Base-by-base conservation (phyloP, 2,888 invertebrate species). In the Lepidocyrtoides sp. region DNA sequence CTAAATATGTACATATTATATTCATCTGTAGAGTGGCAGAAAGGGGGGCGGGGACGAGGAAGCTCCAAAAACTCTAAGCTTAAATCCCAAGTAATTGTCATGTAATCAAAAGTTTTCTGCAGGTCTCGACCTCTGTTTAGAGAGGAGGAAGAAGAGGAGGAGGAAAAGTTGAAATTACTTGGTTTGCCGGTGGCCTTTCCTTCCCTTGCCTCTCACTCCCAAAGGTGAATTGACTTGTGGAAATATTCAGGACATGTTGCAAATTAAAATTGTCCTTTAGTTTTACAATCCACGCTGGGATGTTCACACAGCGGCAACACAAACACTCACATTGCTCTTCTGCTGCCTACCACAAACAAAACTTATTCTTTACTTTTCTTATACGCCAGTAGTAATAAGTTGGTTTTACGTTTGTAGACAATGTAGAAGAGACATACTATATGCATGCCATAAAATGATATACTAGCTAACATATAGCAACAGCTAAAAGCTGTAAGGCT, bases 11-110 rank as follows among this genome's bases (percentile, higher is more conserved):
- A 29, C 23, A n/a, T 2, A n/a, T 23, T 20, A 20, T 41, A 41
- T 69, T 69, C 20, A 17, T 69, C 20, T 26, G 20, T 20, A 17
- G 36, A 26, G 14, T 5, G 86, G 48, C 57, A 60, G 79, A 48
- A 72, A 14, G 32, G 48, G 17, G 84, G 89, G 89, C 83, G 89
- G 57, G 89, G 57, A 83, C 51, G 83, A 63, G 79, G 60, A 82
- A 82, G 72, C 81, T 86, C 44, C 75, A 83, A 87, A 91, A 91
- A 91, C 87, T 83, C 54, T 66, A 83, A 51, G 72, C 91, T 88
- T 87, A 91, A 88, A 91, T 91, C 88, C 91, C 75, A 91, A 91
- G 87, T 91, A 91, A 91, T 91, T 91, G 83, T 91, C 87, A 91
- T 91, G 91, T 91, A 91, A 91, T 91, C 87, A 91, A 91, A 91